Base-by-base conservation (phyloP, 2,888 invertebrate genomes). In the Atherix ibis region DNA sequence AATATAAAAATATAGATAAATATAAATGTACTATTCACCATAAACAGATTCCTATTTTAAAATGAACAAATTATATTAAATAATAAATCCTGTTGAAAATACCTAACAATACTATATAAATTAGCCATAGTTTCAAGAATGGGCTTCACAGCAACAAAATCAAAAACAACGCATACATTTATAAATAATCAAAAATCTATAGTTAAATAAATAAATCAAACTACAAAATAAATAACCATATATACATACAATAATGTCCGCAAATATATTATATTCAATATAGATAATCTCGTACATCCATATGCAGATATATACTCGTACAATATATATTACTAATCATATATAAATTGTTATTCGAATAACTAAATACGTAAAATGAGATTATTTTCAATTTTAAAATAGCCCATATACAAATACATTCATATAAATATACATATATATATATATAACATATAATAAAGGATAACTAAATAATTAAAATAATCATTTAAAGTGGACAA, bases 91-190 rank as follows among this genome's bases (percentile, higher is more conserved):
- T n/a, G n/a, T n/a, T n/a, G n/a, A n/a, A n/a, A n/a, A n/a, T n/a
- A n/a, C n/a, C n/a, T n/a, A n/a, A n/a, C n/a, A n/a, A n/a, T n/a
- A n/a, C n/a, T n/a, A n/a, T n/a, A n/a, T n/a, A n/a, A n/a, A n/a
- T n/a, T n/a, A n/a, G n/a, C n/a, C n/a, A n/a, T 26, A 26, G 24
- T 32, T 14, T 18, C 29, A 34, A 31, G 18, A 28, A 49, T 52
- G 51, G 58, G 58, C 58, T 59, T 56, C 51, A 49, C 47, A 52
- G 57, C 58, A 58, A 50, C 44, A 54, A 54, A 57, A 56, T 56
- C 57, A 58, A 58, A 58, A 58, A 48, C 32, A 41, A 30, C 18
- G n/a, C n/a, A n/a, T n/a, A n/a, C n/a, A n/a, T n/a, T n/a, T n/a
- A n/a, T n/a, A n/a, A n/a, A n/a, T n/a, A n/a, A n/a, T 24, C 32